phyloP scores from a whole-genome alignment of 1,140 invertebrate genomes.

The Euschistus heros region DNA sequence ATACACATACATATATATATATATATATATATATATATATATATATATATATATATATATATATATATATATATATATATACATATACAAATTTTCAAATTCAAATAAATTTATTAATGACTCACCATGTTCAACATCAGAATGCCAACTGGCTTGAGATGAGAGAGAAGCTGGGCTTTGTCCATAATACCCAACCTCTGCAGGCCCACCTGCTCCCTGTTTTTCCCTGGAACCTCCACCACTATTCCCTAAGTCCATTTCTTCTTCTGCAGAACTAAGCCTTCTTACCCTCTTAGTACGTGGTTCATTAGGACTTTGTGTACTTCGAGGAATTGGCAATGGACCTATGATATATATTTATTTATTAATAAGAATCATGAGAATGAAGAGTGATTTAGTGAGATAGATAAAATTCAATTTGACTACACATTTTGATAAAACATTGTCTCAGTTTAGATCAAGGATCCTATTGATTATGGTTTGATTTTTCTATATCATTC shows the following conservation, averaged over 20 bases:
- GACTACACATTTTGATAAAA: too few relatives aligned
- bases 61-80: too few relatives aligned
- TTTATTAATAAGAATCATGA: too few relatives aligned
- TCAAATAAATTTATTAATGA: background rate
- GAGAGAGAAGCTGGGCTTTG: slow-evolving; percentile 45
- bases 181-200: slow-evolving; percentile 45
- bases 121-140: slow-evolving; percentile 43
- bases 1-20: too few relatives aligned
- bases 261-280: slow-evolving; percentile 48
- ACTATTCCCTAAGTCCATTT: slow-evolving; percentile 38
- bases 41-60: too few relatives aligned
- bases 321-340: background rate
- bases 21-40: too few relatives aligned
- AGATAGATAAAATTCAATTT: too few relatives aligned
- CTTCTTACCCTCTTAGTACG: slow-evolving; percentile 45
- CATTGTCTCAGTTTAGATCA: too few relatives aligned
- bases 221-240: slow-evolving; percentile 34
- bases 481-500: too few relatives aligned
- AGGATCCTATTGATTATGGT: too few relatives aligned
- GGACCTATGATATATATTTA: background rate
- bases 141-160: slow-evolving; percentile 46
- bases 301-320: slow-evolving; percentile 33
- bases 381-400: too few relatives aligned
- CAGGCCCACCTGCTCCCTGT: slow-evolving; percentile 33
- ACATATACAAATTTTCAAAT: too few relatives aligned